A percentile compares a stretch with the other conserved stretches of the same genome.
These are phyloP conservation scores for Sanderia malayensis DNA, from an alignment of 30 jellyfish, hydroid and myxozoan species.

Conservation along the genomic window DNA sequence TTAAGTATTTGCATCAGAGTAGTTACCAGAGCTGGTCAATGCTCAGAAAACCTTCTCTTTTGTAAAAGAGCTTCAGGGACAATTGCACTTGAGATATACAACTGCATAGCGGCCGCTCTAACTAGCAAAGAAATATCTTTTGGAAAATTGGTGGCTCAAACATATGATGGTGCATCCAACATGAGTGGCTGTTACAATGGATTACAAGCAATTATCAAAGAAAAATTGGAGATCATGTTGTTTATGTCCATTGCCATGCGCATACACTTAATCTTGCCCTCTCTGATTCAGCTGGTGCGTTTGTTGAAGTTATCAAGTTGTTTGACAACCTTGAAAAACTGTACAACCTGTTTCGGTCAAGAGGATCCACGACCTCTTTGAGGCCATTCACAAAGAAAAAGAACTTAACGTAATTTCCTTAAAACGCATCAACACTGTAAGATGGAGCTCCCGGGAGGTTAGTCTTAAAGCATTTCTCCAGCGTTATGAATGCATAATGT, in stretches of 20 bases:
- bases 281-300: conserved; percentile 15
- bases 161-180: conserved; percentile 27
- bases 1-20: conserved; percentile 16
- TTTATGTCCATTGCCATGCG: conserved; percentile 34
- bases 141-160: conserved; percentile 13
- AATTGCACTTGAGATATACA: conserved; percentile 14
- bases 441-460: conserved; percentile 46
- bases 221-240: conserved; percentile 28
- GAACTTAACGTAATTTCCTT: neutral
- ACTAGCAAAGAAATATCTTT: neutral
- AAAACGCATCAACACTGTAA: conserved; percentile 13
- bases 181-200: conserved; percentile 20
- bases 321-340: conserved; percentile 16
- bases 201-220: neutral
- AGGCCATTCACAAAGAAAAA: neutral
- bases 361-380: conserved; percentile 18
- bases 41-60: conserved; percentile 6
- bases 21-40: neutral
- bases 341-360: conserved; percentile 12
- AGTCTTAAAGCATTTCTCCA: conserved; percentile 30
- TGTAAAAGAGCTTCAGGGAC: conserved; percentile 11
- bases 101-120: neutral
- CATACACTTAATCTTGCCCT: conserved; percentile 24
- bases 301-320: neutral
- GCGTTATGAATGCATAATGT: conserved; percentile 33